phyloP scores from a whole-genome alignment of 2,113 vertebrate genomes.

The Haemorhous mexicanus region DNA sequence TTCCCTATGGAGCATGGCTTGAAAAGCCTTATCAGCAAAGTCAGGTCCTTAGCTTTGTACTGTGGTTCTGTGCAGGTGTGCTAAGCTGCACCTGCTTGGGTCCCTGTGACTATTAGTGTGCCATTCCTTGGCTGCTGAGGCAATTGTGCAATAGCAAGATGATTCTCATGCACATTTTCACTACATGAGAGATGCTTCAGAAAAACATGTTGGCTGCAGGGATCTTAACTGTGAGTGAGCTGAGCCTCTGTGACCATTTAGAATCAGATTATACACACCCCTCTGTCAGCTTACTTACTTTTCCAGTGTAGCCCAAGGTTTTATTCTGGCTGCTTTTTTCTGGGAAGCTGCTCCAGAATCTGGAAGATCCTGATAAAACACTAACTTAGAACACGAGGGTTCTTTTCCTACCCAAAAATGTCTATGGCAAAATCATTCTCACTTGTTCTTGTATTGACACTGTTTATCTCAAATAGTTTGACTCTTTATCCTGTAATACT shows the following conservation, averaged over 20 bases:
- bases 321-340: neutral
- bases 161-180: neutral
- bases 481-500: neutral
- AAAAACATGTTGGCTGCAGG: neutral
- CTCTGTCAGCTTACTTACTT: neutral
- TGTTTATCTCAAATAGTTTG: neutral
- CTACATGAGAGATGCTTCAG: neutral
- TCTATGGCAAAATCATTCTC: neutral
- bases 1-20: neutral
- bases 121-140: neutral
- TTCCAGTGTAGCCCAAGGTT: neutral
- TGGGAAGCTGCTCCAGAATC: neutral
- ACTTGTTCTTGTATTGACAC: neutral
- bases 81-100: neutral
- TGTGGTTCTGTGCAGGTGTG: accelerated
- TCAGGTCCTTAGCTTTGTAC: neutral
- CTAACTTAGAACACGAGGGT: neutral
- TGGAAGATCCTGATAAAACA: neutral
- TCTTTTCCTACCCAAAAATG: neutral
- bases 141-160: neutral
- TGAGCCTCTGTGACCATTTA: neutral
- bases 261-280: neutral
- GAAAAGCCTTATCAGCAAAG: neutral
- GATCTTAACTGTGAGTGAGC: neutral
- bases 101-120: neutral